Conservation (phyloP, 2,113 vertebrate genomes). For the Elgaria multicarinata region DNA sequence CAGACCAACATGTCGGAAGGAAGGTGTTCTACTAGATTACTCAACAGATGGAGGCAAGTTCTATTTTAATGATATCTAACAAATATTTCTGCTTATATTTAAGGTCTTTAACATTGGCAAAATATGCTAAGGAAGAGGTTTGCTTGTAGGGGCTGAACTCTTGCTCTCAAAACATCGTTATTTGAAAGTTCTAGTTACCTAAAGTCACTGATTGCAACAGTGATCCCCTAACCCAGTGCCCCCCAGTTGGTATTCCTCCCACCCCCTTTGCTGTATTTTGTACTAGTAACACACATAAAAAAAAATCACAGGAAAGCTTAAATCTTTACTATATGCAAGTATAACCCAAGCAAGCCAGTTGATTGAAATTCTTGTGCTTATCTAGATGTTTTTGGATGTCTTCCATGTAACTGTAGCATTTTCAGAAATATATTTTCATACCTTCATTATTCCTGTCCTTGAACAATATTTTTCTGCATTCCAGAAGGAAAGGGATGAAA, state of each 20-base stretch:
- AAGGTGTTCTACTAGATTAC: conserved; percentile 94
- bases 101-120: not conserved
- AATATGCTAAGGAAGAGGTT: not conserved
- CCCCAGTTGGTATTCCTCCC: not conserved
- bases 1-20: conserved; percentile 93
- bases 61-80: not conserved
- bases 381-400: not conserved
- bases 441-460: not conserved
- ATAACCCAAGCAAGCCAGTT: not conserved
- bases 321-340: not conserved
- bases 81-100: conserved; percentile 15
- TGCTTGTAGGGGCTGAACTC: not conserved
- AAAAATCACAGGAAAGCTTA: not conserved
- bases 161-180: not conserved
- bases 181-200: not conserved
- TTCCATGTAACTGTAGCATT: no score
- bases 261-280: not conserved
- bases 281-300: not conserved
- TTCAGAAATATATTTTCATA: conserved; percentile 26
- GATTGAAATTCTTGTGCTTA: not conserved
- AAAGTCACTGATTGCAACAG: not conserved
- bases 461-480: conserved; percentile 22
- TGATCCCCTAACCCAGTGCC: not conserved
- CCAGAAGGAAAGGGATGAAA: conserved; percentile 14
- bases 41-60: conserved; percentile 92